Base-by-base conservation (phyloP, 2,113 vertebrate genomes). In the Ptyas mucosa region DNA sequence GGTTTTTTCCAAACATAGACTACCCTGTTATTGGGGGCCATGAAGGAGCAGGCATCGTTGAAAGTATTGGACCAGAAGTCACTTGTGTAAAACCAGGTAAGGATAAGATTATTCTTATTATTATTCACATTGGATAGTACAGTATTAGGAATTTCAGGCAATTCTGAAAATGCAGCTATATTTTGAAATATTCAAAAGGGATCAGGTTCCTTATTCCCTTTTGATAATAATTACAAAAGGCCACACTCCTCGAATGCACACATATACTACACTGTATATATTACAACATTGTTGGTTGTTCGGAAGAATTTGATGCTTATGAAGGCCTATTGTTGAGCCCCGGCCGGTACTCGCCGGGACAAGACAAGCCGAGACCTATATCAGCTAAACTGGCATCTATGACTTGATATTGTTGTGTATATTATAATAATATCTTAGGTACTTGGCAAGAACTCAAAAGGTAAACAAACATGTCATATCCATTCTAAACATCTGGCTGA, bases 11-110 rank as follows among this genome's bases (percentile, higher is more conserved):
- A 2, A 93, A 96, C 12, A 90, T 96, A 0, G 95, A 97, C 8
- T 99, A 98, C 94, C 98, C 98, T 21, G 93, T 97, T 5, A 97
- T 99, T 24, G 97, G 97, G 2, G 98, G 98, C 8, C 98, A 99
- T 0, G 98, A 99, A 96, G 98, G 97, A 51, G 98, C 98, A 3
- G 98, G 98, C 0, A 97, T 98, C 6, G 98, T 99, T 64, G 98
- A 99, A 96, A 99, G 98, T 0, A 24, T 98, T 8, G 98, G 98
- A 29, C 98, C 98, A 15, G 98, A 98, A 93, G 98, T 99, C 92
- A 98, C 98, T 1, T 97, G 97, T 57, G 97, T 98, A 92, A 98
- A 98, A 92, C 97, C 98, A 96, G 98, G 98, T 98, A 93, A 95
- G 29, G 85, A 39, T 14, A 46, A 18, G 0, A 21, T 34, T 54